phyloP scores from a whole-genome alignment of 2,113 vertebrate species.

The Globicephala melas region DNA sequence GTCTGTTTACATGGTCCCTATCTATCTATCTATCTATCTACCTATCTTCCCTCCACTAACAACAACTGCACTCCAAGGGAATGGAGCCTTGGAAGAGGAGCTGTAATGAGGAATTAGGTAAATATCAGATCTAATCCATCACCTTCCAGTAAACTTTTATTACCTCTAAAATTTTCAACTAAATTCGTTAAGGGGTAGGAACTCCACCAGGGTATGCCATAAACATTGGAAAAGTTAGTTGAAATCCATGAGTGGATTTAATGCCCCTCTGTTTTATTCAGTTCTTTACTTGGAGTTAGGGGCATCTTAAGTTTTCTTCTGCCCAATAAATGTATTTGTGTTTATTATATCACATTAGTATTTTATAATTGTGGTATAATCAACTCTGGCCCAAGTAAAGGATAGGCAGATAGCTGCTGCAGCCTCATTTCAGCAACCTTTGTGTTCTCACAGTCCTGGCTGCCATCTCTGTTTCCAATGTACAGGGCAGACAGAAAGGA shows the following conservation, averaged over 20 bases:
- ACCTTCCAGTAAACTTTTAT: neutral
- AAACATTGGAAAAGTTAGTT: constrained; percentile 5
- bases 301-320: neutral
- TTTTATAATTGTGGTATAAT: neutral
- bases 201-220: neutral
- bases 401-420: neutral
- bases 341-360: neutral
- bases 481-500: neutral
- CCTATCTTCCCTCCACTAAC: neutral
- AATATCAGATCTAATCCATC: neutral
- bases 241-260: neutral
- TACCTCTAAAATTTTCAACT: neutral
- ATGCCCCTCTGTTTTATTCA: neutral
- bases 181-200: neutral
- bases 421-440: neutral
- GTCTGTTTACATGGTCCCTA: neutral
- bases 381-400: neutral
- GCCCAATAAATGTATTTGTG: neutral
- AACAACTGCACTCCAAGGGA: neutral
- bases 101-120: neutral
- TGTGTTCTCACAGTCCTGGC: neutral
- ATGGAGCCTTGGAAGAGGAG: neutral
- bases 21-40: too few species aligned
- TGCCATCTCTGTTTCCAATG: neutral
- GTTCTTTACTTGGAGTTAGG: neutral